Evolutionary conservation across 92 coral and sea anemone species (phyloP), one percentile per base, ranked within the genome.

Genomic region (Paramuricea clavata): DNA sequence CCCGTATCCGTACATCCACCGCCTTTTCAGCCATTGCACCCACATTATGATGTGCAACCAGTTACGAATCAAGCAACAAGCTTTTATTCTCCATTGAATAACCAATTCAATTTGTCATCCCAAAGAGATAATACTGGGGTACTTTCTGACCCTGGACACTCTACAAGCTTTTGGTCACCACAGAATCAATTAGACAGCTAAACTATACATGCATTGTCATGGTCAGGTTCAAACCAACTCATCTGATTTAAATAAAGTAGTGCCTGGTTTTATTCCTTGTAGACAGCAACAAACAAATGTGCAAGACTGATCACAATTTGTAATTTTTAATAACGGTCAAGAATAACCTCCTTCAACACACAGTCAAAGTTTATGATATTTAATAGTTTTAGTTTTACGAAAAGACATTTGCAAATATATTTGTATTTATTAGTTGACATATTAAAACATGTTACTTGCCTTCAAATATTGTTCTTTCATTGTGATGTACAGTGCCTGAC

Each of bases 401-500:
- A 52, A 17, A 16, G 5, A 52, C 22, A 52, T 52, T 17, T 52
- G 61, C 23, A 12, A 28, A 22, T 60, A 3, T 4, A 3, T 60
- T 60, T 60, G 12, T 22, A 0, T 60, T 60, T 6, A 60, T 60
- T 9, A 60, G 68, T 60, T 60, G 33, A 60, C 0, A 60, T 5
- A n/a, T n/a, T n/a, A n/a, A 57, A 60, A 60, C 28, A 60, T 22
- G 12, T 28, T 28, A 23, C 70, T 11, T 67, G 78, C 85, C 90
- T 52, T 78, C 61, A 78, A 71, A 86, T 67, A 68, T 56, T 78
- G 33, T 42, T 43, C 85, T 67, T 78, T 86, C 79, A 78, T 50
- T 50, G 62, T 42, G 56, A 78, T 78, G 49, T 64, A 87, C 68
- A 86, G 64, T 60, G 90, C 90, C n/a, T 65, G 3, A 69, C 59